Conservation (phyloP, 2,888 invertebrate species). For the Lycaena phlaeas region DNA sequence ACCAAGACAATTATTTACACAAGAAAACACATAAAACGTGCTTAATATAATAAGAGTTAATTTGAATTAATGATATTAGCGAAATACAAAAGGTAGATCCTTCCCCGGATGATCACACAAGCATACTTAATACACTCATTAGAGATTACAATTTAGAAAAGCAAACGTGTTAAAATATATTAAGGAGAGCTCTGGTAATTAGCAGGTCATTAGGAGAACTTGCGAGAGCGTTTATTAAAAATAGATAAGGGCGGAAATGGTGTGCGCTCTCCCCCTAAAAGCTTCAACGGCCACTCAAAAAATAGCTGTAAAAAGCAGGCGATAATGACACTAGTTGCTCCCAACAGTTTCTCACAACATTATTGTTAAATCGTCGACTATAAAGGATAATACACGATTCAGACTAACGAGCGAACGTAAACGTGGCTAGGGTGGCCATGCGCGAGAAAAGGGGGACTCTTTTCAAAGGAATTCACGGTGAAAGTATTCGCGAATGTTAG, state of each 20-base stretch:
- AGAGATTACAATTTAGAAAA: slow-evolving; percentile 1
- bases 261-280: slow-evolving; percentile 21
- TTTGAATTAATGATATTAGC: too few species aligned
- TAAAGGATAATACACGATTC: slow-evolving; percentile 40
- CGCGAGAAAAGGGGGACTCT: slow-evolving; percentile 18
- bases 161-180: slow-evolving; percentile 1
- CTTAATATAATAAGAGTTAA: too few species aligned
- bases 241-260: slow-evolving; percentile 16
- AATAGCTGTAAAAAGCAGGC: slow-evolving; percentile 22
- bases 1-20: too few species aligned
- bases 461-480: too few species aligned
- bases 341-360: slow-evolving; percentile 34
- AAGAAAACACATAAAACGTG: too few species aligned
- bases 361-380: slow-evolving; percentile 29
- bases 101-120: background rate
- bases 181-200: slow-evolving; percentile 6
- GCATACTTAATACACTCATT: background rate
- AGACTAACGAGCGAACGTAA: slow-evolving; percentile 30
- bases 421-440: slow-evolving; percentile 25
- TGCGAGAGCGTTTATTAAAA: slow-evolving; percentile 8
- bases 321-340: slow-evolving; percentile 35
- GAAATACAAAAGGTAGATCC: too few species aligned
- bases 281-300: slow-evolving; percentile 17
- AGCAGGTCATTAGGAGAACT: slow-evolving; percentile 8
- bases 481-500: too few species aligned